These are phyloP conservation scores for Aphaenogaster floridana DNA, from an alignment of 1,140 invertebrate genomes.

Conservation along the genomic window DNA sequence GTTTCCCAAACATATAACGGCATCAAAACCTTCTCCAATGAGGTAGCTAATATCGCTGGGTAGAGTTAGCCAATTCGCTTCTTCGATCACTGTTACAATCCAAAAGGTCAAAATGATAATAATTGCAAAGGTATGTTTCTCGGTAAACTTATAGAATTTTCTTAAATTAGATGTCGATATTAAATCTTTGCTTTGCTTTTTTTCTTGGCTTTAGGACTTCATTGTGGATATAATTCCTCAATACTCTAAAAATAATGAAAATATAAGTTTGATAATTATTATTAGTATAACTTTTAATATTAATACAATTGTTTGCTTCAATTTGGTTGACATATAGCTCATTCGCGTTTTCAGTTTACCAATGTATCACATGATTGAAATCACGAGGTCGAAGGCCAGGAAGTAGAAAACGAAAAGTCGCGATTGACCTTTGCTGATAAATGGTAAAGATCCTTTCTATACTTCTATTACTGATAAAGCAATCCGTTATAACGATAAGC, in stretches of 20 bases:
- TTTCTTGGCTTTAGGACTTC: neutral
- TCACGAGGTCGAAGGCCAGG: neutral
- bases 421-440: constrained; percentile 40
- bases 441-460: neutral
- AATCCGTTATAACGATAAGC: constrained; percentile 2
- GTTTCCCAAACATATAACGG: constrained; percentile 95
- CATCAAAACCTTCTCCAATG: constrained; percentile 90
- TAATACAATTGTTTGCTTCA: neutral
- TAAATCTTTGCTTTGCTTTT: neutral
- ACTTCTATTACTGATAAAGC: neutral
- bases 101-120: constrained; percentile 21
- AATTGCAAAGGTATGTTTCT: neutral
- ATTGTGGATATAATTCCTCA: neutral
- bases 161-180: neutral
- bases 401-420: neutral
- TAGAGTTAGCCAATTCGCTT: constrained; percentile 93
- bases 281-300: neutral
- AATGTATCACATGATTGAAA: neutral
- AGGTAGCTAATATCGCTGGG: constrained; percentile 90
- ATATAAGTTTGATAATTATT: constrained; percentile 1
- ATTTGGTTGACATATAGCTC: neutral
- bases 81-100: constrained; percentile 90
- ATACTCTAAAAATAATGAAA: constrained; percentile 7
- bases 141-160: neutral
- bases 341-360: neutral